A percentile compares a stretch with the other conserved stretches of the same genome.
phyloP scores from a whole-genome alignment of 2,888 invertebrate species.

The Sialis fuliginosa region DNA sequence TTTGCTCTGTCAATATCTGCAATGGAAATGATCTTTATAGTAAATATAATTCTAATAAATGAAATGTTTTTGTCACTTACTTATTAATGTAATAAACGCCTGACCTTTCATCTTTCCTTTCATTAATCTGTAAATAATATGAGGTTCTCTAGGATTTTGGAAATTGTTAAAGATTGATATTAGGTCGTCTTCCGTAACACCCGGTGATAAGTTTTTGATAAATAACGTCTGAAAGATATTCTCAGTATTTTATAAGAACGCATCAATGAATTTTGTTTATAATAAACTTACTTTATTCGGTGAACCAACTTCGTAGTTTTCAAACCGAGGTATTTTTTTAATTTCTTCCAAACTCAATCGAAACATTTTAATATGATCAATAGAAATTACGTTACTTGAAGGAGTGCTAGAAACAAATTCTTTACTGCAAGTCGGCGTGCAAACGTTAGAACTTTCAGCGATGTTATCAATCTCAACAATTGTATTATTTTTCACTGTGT shows the following conservation, averaged over 20 bases:
- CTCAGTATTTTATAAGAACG: neutral
- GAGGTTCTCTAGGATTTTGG: constrained; percentile 18
- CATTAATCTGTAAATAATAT: constrained; percentile 26
- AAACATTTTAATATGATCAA: constrained; percentile 27
- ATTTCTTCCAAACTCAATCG: constrained; percentile 34
- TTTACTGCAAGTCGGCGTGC: constrained; percentile 4
- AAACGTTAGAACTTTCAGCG: neutral
- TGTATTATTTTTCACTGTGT: constrained; percentile 31
- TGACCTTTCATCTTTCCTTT: constrained; percentile 38
- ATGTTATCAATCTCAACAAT: constrained; percentile 24
- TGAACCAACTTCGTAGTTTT: constrained; percentile 31
- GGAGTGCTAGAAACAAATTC: constrained; percentile 22
- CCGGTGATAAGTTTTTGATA: constrained; percentile 34
- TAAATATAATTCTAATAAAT: constrained; percentile 2
- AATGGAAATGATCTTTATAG: constrained; percentile 11
- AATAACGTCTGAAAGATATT: constrained; percentile 27
- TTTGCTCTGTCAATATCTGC: constrained; percentile 29
- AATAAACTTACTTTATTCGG: constrained; percentile 28
- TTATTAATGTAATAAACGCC: constrained; percentile 34
- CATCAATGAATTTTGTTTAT: neutral
- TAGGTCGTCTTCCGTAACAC: constrained; percentile 28
- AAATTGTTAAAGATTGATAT: constrained; percentile 29
- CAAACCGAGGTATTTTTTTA: constrained; percentile 31
- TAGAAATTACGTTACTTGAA: constrained; percentile 24
- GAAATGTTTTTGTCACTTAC: constrained; percentile 19